A percentile compares a stretch with the other conserved stretches of the same genome.
Evolutionary conservation across 2,797 vertebrate species (phyloP).

Genomic region (Rhincodon typus): DNA sequence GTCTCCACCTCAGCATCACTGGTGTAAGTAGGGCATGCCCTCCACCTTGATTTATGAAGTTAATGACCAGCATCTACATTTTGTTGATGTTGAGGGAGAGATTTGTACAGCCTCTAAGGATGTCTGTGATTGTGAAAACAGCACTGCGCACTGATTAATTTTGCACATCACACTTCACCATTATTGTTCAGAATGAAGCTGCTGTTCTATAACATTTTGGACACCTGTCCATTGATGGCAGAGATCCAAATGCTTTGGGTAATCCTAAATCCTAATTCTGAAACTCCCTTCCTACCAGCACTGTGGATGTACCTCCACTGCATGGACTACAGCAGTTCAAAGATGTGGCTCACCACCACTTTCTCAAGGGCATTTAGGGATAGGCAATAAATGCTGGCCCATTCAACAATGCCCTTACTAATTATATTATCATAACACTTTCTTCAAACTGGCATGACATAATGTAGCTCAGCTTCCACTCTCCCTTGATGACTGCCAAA

Average conservation of each 20-base stretch:
- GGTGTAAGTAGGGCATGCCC: too few relatives aligned
- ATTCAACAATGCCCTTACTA: background rate
- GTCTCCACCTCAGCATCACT: too few relatives aligned
- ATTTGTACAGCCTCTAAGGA: background rate
- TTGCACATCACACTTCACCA: background rate
- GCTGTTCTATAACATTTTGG: background rate
- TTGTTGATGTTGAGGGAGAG: too few relatives aligned
- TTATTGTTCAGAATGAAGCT: background rate
- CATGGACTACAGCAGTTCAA: too few relatives aligned
- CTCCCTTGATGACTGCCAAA: background rate
- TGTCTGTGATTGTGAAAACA: background rate
- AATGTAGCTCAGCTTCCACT: background rate
- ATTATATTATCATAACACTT: background rate
- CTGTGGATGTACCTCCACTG: too few relatives aligned
- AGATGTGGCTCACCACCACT: too few relatives aligned
- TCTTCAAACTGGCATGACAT: background rate
- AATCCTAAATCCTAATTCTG: background rate
- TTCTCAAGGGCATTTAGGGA: too few relatives aligned
- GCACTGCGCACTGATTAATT: background rate
- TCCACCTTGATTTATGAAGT: too few relatives aligned
- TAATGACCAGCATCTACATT: too few relatives aligned
- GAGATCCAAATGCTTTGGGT: background rate
- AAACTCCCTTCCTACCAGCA: too few relatives aligned
- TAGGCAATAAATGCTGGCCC: too few relatives aligned
- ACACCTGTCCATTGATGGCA: background rate